These are phyloP conservation scores for Pachycephala philippinensis DNA, from an alignment of 2,113 vertebrate species.

Conservation along the genomic window DNA sequence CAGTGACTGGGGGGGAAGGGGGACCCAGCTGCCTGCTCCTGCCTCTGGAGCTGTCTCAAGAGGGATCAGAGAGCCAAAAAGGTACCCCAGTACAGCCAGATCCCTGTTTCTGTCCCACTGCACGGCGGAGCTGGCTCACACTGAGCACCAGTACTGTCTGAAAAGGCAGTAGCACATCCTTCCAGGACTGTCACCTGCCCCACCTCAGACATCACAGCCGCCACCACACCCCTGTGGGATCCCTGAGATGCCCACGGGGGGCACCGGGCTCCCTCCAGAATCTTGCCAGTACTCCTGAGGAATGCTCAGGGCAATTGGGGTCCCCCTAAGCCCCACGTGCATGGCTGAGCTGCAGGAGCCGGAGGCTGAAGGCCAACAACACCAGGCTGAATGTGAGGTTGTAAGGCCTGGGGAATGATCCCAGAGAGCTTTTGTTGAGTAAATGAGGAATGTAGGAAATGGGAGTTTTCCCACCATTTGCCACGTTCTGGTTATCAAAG, in stretches of 20 bases:
- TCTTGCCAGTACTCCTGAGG: rapidly evolving
- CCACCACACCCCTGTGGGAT: neutral
- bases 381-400: neutral
- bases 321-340: rapidly evolving
- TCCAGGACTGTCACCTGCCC: neutral
- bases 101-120: neutral
- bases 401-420: neutral
- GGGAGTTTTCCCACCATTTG: neutral
- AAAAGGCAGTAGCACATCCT: neutral
- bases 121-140: neutral
- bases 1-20: neutral
- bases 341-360: neutral
- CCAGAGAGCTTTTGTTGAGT: neutral
- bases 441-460: neutral
- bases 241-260: neutral
- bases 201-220: neutral
- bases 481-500: neutral
- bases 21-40: neutral
- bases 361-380: neutral
- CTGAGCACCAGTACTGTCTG: neutral
- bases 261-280: neutral
- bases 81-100: neutral
- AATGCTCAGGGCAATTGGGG: neutral
- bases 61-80: neutral
- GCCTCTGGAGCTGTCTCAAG: neutral